phyloP scores from a whole-genome alignment of 35 echinoderm and acorn worm genomes.

The Diadema setosum region DNA sequence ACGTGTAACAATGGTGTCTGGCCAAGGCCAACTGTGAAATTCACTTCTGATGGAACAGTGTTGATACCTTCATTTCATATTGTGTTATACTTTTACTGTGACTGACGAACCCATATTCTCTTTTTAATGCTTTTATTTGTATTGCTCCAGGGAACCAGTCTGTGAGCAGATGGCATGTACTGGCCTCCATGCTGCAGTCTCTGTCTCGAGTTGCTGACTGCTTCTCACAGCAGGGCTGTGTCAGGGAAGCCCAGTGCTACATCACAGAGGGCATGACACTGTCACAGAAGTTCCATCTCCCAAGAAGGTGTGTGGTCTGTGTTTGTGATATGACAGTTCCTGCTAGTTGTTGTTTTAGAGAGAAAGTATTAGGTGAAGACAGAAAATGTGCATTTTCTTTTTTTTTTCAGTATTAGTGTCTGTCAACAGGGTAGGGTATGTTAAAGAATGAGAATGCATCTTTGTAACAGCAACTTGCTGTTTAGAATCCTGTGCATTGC shows the following conservation, averaged over 20 bases:
- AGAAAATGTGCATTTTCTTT: no score
- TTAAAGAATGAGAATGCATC: no score
- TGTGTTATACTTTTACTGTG: neutral
- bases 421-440: no score
- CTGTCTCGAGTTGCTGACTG: conserved; percentile 3
- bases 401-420: no score
- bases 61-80: neutral
- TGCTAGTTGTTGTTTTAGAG: no score
- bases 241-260: conserved; percentile 33
- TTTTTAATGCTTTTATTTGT: neutral
- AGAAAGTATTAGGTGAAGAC: no score
- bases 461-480: no score
- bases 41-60: no score
- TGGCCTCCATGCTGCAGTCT: neutral
- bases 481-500: no score
- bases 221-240: conserved; percentile 19
- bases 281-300: conserved; percentile 13
- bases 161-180: neutral
- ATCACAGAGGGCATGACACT: conserved; percentile 30
- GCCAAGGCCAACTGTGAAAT: no score
- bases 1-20: no score
- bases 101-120: neutral
- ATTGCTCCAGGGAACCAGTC: neutral
- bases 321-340: no score
- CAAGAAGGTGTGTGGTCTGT: conserved; percentile 27